Conservation (phyloP, 2,888 invertebrate genomes). For the Diarsia dahlii region DNA sequence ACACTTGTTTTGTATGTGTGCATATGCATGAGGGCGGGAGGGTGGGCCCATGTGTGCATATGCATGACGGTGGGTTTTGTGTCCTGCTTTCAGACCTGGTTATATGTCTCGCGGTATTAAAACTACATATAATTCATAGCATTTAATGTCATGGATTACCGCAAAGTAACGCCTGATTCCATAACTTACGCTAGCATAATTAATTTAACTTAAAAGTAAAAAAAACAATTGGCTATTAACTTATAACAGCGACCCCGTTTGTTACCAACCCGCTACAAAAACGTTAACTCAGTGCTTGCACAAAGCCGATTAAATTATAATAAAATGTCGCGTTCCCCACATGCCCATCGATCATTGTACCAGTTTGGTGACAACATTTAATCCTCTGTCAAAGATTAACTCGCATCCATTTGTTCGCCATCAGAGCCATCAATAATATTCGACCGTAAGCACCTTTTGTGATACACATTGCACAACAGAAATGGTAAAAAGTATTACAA, state of each 20-base stretch:
- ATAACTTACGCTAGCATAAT: no score
- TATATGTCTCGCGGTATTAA: no score
- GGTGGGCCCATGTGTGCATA: no score
- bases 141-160: no score
- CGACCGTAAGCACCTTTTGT: constrained; percentile 2
- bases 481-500: not conserved
- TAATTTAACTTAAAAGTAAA: not conserved
- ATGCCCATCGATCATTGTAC: constrained; percentile 8
- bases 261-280: not conserved
- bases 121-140: no score
- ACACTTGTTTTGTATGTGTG: no score
- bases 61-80: no score
- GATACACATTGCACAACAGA: not conserved
- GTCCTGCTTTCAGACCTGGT: no score
- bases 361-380: constrained; percentile 1
- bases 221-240: no score
- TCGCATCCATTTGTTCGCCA: constrained; percentile 21
- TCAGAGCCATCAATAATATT: constrained; percentile 20
- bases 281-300: not conserved
- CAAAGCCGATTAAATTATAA: not conserved
- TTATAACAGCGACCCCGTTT: not conserved
- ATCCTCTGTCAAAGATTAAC: constrained; percentile 37
- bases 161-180: no score
- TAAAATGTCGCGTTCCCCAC: not conserved
- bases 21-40: no score